phyloP scores from a whole-genome alignment of 1,140 invertebrate species.

The Whitmania pigra region DNA sequence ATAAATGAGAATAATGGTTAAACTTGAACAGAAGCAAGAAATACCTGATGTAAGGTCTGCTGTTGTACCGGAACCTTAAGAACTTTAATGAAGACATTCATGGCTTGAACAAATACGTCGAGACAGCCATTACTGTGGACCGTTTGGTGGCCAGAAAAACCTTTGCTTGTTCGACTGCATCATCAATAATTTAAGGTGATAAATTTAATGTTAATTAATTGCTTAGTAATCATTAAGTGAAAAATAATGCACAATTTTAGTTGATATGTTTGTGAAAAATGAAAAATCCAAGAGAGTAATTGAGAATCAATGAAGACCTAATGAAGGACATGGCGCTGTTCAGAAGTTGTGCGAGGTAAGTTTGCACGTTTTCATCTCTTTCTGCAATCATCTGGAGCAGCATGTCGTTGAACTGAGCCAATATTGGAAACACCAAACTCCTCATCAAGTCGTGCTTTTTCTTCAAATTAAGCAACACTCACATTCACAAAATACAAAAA shows the following conservation, averaged over 20 bases:
- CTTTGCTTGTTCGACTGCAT: conserved; percentile 48
- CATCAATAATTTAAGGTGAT: neutral
- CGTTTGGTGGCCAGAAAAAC: conserved; percentile 48
- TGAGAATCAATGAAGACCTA: conserved; percentile 32
- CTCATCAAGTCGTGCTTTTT: conserved; percentile 42
- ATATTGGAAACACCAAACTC: conserved; percentile 42
- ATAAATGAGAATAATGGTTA: neutral
- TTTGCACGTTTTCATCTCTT: conserved; percentile 35
- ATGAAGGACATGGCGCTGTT: conserved; percentile 47
- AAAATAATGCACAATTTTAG: neutral
- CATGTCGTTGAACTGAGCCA: conserved; percentile 40
- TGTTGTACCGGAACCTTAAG: conserved; percentile 42
- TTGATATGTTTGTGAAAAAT: neutral
- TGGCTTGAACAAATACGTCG: conserved; percentile 45
- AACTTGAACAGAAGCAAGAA: neutral
- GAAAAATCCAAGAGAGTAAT: neutral
- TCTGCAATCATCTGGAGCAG: conserved; percentile 36
- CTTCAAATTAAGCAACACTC: conserved; percentile 27
- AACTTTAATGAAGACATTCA: conserved; percentile 46
- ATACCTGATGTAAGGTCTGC: conserved; percentile 31
- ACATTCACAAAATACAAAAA: neutral
- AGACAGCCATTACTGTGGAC: conserved; percentile 48
- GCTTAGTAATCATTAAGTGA: neutral
- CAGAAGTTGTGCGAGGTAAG: conserved; percentile 41
- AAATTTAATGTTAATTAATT: neutral